These are phyloP conservation scores for Stomatorhinus walkeri DNA, from an alignment of 2,797 vertebrate genomes.

Conservation along the genomic window DNA sequence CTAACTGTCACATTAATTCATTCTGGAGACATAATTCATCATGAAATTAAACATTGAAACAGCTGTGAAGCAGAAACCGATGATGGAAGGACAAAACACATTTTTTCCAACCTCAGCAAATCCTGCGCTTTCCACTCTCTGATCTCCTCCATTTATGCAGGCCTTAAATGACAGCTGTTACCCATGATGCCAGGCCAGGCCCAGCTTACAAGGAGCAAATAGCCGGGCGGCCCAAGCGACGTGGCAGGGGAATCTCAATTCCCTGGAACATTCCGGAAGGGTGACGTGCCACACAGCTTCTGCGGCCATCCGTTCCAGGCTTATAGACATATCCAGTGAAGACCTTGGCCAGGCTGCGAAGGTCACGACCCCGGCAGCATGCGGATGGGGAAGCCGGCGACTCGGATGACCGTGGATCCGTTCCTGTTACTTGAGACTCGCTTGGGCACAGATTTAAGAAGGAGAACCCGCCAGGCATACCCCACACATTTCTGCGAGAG, in stretches of 20 bases:
- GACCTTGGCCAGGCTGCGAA: background rate
- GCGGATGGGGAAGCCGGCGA: background rate
- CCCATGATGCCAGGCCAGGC: background rate
- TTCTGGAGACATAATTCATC: background rate
- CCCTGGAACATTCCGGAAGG: background rate
- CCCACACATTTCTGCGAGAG: background rate
- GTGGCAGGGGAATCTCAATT: background rate
- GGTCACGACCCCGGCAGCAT: background rate
- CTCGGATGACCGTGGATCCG: background rate
- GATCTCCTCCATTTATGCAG: background rate
- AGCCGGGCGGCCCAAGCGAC: background rate
- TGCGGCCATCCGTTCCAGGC: background rate
- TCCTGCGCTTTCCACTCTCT: background rate
- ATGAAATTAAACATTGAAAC: background rate
- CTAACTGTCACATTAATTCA: background rate
- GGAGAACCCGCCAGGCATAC: background rate
- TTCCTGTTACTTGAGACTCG: background rate
- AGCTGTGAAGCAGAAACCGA: conserved; percentile 10
- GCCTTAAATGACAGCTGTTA: background rate
- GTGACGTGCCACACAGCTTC: background rate
- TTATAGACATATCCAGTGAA: background rate
- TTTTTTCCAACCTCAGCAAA: background rate
- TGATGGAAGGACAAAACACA: background rate
- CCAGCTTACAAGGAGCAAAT: background rate
- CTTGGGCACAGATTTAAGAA: background rate